Evolutionary conservation across 1,140 invertebrate species (phyloP).

Genomic region (Papilio xuthus): DNA sequence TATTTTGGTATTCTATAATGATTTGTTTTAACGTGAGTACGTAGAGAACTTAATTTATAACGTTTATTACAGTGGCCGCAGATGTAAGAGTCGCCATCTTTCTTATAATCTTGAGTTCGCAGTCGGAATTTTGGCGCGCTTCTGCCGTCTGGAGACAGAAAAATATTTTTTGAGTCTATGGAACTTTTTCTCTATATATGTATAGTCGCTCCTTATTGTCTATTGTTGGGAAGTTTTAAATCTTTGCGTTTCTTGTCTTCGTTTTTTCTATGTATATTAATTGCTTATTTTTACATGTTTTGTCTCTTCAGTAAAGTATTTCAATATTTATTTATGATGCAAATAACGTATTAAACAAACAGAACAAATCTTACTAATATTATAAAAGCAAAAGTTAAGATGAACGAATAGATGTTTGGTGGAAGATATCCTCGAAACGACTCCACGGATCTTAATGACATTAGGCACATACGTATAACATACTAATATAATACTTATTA

Average conservation of each 20-base stretch:
- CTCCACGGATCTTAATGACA: too few relatives aligned
- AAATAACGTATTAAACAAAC: too few relatives aligned
- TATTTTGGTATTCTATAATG: slow-evolving; percentile 64
- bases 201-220: background rate
- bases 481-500: too few relatives aligned
- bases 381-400: too few relatives aligned
- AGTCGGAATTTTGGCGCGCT: slow-evolving; percentile 53
- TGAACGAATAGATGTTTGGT: too few relatives aligned
- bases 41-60: slow-evolving; percentile 56
- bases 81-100: slow-evolving; percentile 47
- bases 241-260: background rate
- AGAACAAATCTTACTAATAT: too few relatives aligned
- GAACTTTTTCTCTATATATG: background rate
- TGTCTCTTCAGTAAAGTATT: too few relatives aligned
- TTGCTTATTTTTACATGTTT: background rate
- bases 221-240: background rate
- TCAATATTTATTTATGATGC: too few relatives aligned
- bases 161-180: slow-evolving; percentile 44
- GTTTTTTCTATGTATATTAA: background rate
- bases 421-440: too few relatives aligned
- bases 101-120: slow-evolving; percentile 56
- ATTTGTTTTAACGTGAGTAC: slow-evolving; percentile 61
- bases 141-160: slow-evolving; percentile 54
- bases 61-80: slow-evolving; percentile 62
- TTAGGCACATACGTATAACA: too few relatives aligned